phyloP scores from a whole-genome alignment of 2,888 invertebrate species.

The Agrotis exclamationis region DNA sequence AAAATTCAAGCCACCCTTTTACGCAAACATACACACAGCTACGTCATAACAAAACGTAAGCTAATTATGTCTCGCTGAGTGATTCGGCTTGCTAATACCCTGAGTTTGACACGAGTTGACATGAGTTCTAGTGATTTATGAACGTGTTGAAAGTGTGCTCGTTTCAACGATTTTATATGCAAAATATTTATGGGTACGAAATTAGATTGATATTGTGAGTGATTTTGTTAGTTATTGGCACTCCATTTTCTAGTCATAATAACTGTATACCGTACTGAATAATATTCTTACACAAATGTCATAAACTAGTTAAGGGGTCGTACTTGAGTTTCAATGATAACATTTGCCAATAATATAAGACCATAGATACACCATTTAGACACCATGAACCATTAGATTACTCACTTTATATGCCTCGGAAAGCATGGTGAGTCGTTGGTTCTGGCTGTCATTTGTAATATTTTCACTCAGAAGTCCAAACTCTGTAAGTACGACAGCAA shows the following conservation, averaged over 20 bases:
- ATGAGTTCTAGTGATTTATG: slow-evolving; percentile 60
- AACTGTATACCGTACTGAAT: not conserved
- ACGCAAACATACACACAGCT: slow-evolving; percentile 36
- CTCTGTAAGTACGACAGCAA: no score
- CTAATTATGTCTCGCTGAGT: slow-evolving; percentile 64
- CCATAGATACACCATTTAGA: no score
- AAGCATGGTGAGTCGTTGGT: no score
- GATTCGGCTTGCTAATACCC: slow-evolving; percentile 59
- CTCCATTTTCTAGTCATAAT: not conserved
- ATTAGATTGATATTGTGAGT: slow-evolving; percentile 33
- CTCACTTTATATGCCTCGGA: no score
- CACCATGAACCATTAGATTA: no score
- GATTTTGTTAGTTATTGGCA: slow-evolving; percentile 1
- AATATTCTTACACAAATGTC: not conserved
- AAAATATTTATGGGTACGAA: slow-evolving; percentile 47
- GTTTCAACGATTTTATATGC: slow-evolving; percentile 50
- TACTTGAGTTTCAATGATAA: no score
- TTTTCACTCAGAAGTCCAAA: no score
- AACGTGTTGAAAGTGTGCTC: slow-evolving; percentile 45
- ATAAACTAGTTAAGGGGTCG: no score
- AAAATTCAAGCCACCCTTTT: not conserved
- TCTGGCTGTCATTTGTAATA: no score
- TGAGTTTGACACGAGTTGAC: slow-evolving; percentile 57
- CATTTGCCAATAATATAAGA: no score
- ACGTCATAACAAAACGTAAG: slow-evolving; percentile 59